Evolutionary conservation across 2,888 invertebrate genomes (phyloP), one percentile per base, ranked within the genome.

Genomic region (Trisateles emortualis): DNA sequence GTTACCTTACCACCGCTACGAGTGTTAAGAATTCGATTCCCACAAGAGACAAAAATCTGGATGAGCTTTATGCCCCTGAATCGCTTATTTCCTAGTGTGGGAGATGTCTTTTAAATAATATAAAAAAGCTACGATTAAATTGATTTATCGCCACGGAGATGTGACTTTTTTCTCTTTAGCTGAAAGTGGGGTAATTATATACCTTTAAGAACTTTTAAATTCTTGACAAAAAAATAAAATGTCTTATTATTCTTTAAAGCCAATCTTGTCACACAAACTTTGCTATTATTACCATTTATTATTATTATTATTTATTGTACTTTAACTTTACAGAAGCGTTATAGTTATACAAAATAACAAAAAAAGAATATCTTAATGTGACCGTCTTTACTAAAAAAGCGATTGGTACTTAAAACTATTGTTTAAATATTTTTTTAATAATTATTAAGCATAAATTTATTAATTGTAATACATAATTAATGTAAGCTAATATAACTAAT

Each of bases 401-500:
- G 53, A 64, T 53, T 59, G 67, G 64, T 68, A 60, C 43, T 53
- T 46, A 53, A 57, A 45, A 49, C 63, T 67, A 73, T 47, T 36
- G 50, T 65, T 71, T 62, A 72, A 70, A 66, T 68, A 62, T 64
- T 64, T 63, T 43, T 64, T 57, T 53, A 49, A 47, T 61, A 62
- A 72, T 66, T 67, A 65, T 52, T 68, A 68, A 71, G 68, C 68
- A 72, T 68, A 48, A 47, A 59, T 70, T 68, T 47, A 65, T 64
- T 68, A 58, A 66, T 64, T 63, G 53, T 69, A 58, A 70, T 68
- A 66, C 64, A 68, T 63, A 65, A 67, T 59, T 68, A 65, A 74
- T 64, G 53, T 75, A 70, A 66, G 72, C 72, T 67, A 54, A 63
- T 71, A 72, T 68, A 60, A 79, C 87, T 90, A 87, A 81, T 81